Percentiles rank a stretch among this genome's conserved stretches.
phyloP scores from a whole-genome alignment of 2,888 invertebrate species.

The Ormyrus pomaceus region DNA sequence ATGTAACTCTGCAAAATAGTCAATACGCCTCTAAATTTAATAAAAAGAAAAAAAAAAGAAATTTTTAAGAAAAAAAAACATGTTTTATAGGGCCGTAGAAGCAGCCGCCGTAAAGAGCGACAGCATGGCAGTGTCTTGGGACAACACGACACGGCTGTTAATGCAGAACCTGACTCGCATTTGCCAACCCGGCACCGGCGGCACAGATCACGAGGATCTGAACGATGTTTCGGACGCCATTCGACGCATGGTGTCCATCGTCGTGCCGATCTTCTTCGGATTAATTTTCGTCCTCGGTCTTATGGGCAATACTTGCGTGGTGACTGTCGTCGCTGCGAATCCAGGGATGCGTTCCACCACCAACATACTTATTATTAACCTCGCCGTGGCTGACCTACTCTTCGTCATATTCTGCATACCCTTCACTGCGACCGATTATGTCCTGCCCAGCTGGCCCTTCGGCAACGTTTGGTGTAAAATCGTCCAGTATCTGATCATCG shows the following conservation, averaged over 20 bases:
- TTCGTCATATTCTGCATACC: slow-evolving; percentile 97
- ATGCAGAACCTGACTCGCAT: slow-evolving; percentile 27
- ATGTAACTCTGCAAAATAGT: no score
- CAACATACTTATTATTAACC: slow-evolving; percentile 92
- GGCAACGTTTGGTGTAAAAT: slow-evolving; percentile 93
- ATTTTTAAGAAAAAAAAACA: background rate
- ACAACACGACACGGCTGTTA: background rate
- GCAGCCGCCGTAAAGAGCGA: slow-evolving; percentile 4
- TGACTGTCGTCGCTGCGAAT: slow-evolving; percentile 91
- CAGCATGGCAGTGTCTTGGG: slow-evolving; percentile 32
- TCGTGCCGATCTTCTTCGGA: slow-evolving; percentile 90
- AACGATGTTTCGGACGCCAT: slow-evolving; percentile 70
- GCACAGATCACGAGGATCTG: slow-evolving; percentile 57
- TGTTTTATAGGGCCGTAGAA: slow-evolving; percentile 20
- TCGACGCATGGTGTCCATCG: slow-evolving; percentile 82
- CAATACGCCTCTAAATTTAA: background rate
- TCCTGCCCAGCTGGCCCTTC: slow-evolving; percentile 92
- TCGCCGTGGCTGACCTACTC: slow-evolving; percentile 92
- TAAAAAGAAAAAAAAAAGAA: background rate
- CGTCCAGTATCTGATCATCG: slow-evolving; percentile 93
- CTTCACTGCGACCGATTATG: slow-evolving; percentile 94
- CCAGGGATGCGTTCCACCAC: slow-evolving; percentile 96
- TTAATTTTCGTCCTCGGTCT: slow-evolving; percentile 92
- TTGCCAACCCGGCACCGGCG: slow-evolving; percentile 12
- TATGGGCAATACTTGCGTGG: slow-evolving; percentile 92